Evolutionary conservation across 2,888 invertebrate species (phyloP).

Genomic region (Perizoma affinitatum): DNA sequence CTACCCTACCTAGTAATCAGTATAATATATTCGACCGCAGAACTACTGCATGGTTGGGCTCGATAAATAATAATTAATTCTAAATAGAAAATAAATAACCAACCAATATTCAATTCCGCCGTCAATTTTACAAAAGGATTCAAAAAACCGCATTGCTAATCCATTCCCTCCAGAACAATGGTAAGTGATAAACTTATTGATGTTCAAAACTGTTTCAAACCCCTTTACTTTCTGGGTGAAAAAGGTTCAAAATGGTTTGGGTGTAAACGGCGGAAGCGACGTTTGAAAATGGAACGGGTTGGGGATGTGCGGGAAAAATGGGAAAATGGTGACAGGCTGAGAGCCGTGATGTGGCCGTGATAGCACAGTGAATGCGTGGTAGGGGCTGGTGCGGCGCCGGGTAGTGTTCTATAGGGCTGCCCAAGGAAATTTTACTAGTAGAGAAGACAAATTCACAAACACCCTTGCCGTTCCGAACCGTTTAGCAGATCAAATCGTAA

Average conservation of each 20-base stretch:
- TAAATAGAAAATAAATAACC: slow-evolving; percentile 34
- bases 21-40: slow-evolving; percentile 49
- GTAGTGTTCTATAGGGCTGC: slow-evolving; percentile 58
- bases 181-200: slow-evolving; percentile 34
- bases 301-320: slow-evolving; percentile 70
- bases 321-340: slow-evolving; percentile 80
- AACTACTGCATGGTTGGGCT: slow-evolving; percentile 48
- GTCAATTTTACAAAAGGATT: slow-evolving; percentile 71
- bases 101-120: slow-evolving; percentile 69
- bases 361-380: slow-evolving; percentile 75
- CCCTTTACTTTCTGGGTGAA: slow-evolving; percentile 12
- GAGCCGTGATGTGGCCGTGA: slow-evolving; percentile 83
- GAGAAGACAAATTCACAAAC: too few species aligned
- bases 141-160: slow-evolving; percentile 80
- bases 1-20: too few species aligned
- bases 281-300: slow-evolving; percentile 36
- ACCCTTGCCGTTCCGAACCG: too few species aligned
- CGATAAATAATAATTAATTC: slow-evolving; percentile 59
- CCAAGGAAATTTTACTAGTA: background rate
- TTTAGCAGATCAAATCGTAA: too few species aligned
- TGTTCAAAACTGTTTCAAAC: slow-evolving; percentile 19
- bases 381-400: slow-evolving; percentile 18
- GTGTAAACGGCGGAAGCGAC: slow-evolving; percentile 7
- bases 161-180: slow-evolving; percentile 42
- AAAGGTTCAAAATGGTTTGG: slow-evolving; percentile 36